Evolutionary conservation across 1,140 invertebrate genomes (phyloP).

Genomic region (Cyclargus thomasi): DNA sequence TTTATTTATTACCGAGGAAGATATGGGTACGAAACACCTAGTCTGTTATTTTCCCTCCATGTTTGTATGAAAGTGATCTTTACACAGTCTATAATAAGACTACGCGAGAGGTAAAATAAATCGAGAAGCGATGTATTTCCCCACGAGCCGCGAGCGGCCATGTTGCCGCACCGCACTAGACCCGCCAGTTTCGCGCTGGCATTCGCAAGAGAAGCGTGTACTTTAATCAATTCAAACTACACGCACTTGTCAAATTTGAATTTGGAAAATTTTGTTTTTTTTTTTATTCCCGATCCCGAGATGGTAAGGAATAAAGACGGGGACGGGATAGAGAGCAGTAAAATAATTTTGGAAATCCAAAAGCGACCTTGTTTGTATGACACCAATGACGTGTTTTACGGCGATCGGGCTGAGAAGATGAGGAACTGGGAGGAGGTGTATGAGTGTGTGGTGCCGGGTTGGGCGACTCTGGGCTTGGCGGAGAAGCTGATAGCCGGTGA

Average conservation of each 20-base stretch:
- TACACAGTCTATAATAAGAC: too few species aligned
- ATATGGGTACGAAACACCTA: slow-evolving; percentile 52
- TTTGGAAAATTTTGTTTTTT: slow-evolving; percentile 34
- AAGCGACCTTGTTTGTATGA: slow-evolving; percentile 59
- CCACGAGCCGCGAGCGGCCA: slow-evolving; percentile 25
- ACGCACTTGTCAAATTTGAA: slow-evolving; percentile 36
- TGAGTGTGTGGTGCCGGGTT: slow-evolving; percentile 56
- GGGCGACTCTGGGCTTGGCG: slow-evolving; percentile 42
- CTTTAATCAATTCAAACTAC: slow-evolving; percentile 26
- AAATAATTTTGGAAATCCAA: slow-evolving; percentile 58
- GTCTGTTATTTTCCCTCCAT: not conserved
- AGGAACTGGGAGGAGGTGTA: slow-evolving; percentile 64
- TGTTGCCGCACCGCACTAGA: slow-evolving; percentile 36
- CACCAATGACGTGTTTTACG: slow-evolving; percentile 58
- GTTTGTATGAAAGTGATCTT: slow-evolving; percentile 7
- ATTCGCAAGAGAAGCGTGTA: slow-evolving; percentile 40
- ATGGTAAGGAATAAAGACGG: slow-evolving; percentile 60
- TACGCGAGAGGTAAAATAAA: too few species aligned
- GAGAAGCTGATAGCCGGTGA: slow-evolving; percentile 61
- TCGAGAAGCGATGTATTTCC: not conserved
- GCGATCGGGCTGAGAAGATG: slow-evolving; percentile 58
- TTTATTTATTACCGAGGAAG: slow-evolving; percentile 65
- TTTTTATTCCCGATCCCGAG: slow-evolving; percentile 15
- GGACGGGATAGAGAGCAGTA: slow-evolving; percentile 56
- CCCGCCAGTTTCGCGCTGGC: slow-evolving; percentile 64